phyloP scores from a whole-genome alignment of 2,888 invertebrate species.

The Zaprionus lineosus region DNA sequence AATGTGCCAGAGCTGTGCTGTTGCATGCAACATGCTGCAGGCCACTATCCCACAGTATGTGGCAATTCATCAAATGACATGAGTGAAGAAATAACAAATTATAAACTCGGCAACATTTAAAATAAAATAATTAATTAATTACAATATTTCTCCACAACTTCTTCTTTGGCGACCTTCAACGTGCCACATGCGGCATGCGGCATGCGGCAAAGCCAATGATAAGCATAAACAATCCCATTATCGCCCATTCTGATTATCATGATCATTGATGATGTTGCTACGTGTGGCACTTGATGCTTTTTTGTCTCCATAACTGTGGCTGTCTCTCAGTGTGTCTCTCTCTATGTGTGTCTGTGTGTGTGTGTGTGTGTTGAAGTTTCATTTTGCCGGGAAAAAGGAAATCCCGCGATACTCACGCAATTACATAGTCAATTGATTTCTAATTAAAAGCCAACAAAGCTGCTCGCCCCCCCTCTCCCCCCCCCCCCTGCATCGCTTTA shows the following conservation, averaged over 20 bases:
- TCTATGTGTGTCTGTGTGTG: no score
- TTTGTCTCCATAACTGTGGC: neutral
- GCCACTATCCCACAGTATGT: conserved; percentile 41
- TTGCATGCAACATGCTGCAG: conserved; percentile 23
- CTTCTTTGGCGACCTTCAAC: conserved; percentile 18
- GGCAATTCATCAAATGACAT: conserved; percentile 37
- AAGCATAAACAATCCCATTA: conserved; percentile 16
- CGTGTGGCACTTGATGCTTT: neutral
- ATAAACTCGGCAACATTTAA: conserved; percentile 14
- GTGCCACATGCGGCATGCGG: conserved; percentile 22
- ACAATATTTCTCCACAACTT: no score
- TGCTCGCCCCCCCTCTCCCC: neutral
- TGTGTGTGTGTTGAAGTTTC: no score
- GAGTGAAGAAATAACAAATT: conserved; percentile 8
- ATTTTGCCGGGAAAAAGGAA: conserved; percentile 2
- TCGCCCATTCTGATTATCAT: neutral
- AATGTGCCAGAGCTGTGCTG: conserved; percentile 3
- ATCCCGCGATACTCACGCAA: conserved; percentile 25
- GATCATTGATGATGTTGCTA: conserved; percentile 9
- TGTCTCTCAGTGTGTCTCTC: no score
- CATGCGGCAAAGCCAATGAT: conserved; percentile 24
- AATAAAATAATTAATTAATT: conserved; percentile 57
- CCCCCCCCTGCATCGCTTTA: neutral
- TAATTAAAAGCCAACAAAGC: conserved; percentile 55
- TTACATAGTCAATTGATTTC: conserved; percentile 71